Conservation (phyloP, 2,888 invertebrate genomes). For the Bruchidius siliquastri region DNA sequence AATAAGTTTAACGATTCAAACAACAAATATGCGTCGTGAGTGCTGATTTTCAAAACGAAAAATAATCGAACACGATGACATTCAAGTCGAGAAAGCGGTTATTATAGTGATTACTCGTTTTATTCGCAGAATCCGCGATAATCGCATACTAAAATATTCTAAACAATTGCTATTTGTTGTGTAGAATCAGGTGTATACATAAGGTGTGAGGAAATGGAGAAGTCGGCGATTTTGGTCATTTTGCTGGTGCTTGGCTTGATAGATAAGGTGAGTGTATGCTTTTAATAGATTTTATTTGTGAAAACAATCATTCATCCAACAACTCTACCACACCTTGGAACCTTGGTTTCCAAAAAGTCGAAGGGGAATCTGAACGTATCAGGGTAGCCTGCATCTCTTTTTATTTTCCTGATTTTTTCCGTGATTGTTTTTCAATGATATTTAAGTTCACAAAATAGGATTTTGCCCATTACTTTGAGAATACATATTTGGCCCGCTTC, state of each 20-base stretch:
- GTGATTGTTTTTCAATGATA: too few species aligned
- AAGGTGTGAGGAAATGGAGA: background rate
- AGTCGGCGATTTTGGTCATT: background rate
- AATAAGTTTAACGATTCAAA: too few species aligned
- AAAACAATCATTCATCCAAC: too few species aligned
- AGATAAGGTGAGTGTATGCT: background rate
- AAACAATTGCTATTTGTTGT: background rate
- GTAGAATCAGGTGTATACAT: background rate
- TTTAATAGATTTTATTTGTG: background rate
- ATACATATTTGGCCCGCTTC: too few species aligned
- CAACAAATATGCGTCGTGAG: background rate
- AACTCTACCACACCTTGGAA: background rate
- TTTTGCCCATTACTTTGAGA: too few species aligned
- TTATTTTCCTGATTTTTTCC: too few species aligned
- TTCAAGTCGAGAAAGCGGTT: background rate
- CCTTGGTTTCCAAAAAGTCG: background rate
- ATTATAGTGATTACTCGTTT: background rate
- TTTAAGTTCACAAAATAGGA: too few species aligned
- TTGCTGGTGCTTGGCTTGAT: background rate
- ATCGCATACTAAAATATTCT: background rate
- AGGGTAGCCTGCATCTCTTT: too few species aligned
- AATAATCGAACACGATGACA: background rate
- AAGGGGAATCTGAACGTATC: background rate
- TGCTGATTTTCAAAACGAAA: background rate
- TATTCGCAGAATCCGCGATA: background rate